Evolutionary conservation across 2,113 vertebrate genomes (phyloP).

Genomic region (Aleadryas rufinucha): DNA sequence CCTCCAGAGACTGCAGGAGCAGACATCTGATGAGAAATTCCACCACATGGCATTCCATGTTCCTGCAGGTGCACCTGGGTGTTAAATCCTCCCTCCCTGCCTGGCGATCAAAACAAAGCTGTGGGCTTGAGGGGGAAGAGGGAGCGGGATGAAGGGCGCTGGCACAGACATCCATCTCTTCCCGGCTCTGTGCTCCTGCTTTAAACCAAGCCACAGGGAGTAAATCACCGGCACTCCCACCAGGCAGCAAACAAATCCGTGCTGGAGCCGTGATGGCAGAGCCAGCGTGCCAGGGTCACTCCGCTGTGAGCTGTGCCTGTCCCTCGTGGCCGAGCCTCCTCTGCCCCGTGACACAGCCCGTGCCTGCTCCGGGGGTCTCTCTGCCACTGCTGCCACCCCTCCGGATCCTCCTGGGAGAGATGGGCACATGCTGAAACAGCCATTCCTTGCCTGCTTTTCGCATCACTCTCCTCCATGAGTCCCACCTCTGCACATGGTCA

Average conservation of each 20-base stretch:
- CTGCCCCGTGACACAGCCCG: not conserved
- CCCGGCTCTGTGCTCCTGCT: not conserved
- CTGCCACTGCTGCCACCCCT: rapidly evolving
- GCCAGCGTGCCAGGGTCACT: rapidly evolving
- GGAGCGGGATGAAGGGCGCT: not conserved
- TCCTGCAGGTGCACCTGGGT: not conserved
- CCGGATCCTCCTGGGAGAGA: rapidly evolving
- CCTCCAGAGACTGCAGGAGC: not conserved
- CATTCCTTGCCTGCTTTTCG: rapidly evolving
- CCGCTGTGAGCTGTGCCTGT: rapidly evolving
- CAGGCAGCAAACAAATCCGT: not conserved
- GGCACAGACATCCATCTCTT: not conserved
- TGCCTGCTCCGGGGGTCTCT: not conserved
- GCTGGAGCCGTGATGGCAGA: not conserved
- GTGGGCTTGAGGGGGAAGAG: not conserved
- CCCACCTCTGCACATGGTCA: rapidly evolving
- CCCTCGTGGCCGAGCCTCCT: rapidly evolving
- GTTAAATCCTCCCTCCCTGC: not conserved
- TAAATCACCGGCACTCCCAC: not conserved
- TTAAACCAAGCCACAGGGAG: not conserved
- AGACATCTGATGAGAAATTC: not conserved
- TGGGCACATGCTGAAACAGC: rapidly evolving
- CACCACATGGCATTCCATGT: not conserved
- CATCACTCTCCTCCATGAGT: rapidly evolving
- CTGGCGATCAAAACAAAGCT: not conserved